A percentile compares a stretch with the other conserved stretches of the same genome.
phyloP scores from a whole-genome alignment of 2,888 invertebrate species.

The Leucophora obtusa region DNA sequence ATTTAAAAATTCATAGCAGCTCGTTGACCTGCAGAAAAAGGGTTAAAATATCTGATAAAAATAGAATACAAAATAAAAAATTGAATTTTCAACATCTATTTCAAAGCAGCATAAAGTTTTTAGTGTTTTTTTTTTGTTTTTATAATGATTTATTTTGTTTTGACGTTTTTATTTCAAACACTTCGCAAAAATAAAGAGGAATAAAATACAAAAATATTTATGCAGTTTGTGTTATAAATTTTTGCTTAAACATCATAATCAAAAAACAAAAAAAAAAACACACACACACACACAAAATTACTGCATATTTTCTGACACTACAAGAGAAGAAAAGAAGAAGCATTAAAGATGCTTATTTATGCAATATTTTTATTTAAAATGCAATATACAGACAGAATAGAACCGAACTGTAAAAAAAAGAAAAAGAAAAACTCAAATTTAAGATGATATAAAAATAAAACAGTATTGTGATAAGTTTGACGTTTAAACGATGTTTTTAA shows the following conservation, averaged over 20 bases:
- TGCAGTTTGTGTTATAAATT: conserved; percentile 14
- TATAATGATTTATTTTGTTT: background rate
- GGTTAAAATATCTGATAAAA: too few species aligned
- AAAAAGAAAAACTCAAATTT: conserved; percentile 10
- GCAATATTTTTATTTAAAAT: conserved; percentile 45
- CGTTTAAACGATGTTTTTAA: conserved; percentile 1
- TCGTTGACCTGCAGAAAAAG: too few species aligned
- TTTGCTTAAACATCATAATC: conserved; percentile 1
- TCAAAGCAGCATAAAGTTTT: background rate
- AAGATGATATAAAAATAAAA: background rate
- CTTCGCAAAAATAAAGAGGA: conserved; percentile 10
- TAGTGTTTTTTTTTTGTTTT: background rate
- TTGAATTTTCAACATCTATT: background rate
- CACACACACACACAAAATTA: conserved; percentile 26
- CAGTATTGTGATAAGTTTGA: conserved; percentile 10
- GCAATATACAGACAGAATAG: conserved; percentile 12
- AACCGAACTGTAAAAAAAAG: conserved; percentile 3
- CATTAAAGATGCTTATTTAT: conserved; percentile 59
- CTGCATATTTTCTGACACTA: conserved; percentile 50
- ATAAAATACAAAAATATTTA: conserved; percentile 13
- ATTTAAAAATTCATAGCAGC: too few species aligned
- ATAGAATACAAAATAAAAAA: background rate
- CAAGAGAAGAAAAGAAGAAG: background rate
- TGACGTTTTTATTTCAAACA: background rate
- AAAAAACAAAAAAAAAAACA: background rate